Base-by-base conservation (phyloP, 2,797 vertebrate species). In the Melanotaenia boesemani region DNA sequence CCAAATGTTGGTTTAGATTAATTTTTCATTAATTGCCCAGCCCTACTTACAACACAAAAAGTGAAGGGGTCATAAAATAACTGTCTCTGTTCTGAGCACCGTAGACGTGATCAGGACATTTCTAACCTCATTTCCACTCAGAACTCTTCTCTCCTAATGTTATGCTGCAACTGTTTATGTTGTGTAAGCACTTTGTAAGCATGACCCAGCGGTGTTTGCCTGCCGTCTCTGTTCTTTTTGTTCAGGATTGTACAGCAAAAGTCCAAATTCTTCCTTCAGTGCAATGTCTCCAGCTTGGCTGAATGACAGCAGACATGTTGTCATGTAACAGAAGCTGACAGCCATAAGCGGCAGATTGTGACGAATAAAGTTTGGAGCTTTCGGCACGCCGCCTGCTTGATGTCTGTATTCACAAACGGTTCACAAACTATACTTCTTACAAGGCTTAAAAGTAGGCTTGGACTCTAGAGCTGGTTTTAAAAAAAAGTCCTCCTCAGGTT, bases 231-330 rank as follows among this genome's bases (percentile, higher is more conserved):
- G 75, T 79, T 92, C 85, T 77, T 60, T 91, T 56, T 92, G 15
- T 81, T 69, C 92, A 75, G 72, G 76, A 79, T 77, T 94, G 91
- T 87, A 93, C 91, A 91, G 69, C 69, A 68, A 83, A 55, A 84
- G 91, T 93, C 86, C 22, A 87, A 85, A 88, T 86, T 89, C 79
- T 76, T 86, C 92, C 88, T 95, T 96, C 91, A 96, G 96, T 97
- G 97, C 96, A 95, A 88, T 85, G 92, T 94, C 93, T 95, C 93
- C 95, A 95, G 95, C 94, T 93, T 92, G 93, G 94, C 94, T 91
- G 91, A 93, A 92, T 80, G 91, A 91, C 85, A 62, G 85, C 34
- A 67, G 84, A 88, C 95, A 94, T 95, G 95, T 94, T 90, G 86
- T 90, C 81, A 58, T 74, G 88, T 87, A 93, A 91, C 86, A 89